Conservation (phyloP, 2,888 invertebrate species). For the Cotesia congregata region DNA sequence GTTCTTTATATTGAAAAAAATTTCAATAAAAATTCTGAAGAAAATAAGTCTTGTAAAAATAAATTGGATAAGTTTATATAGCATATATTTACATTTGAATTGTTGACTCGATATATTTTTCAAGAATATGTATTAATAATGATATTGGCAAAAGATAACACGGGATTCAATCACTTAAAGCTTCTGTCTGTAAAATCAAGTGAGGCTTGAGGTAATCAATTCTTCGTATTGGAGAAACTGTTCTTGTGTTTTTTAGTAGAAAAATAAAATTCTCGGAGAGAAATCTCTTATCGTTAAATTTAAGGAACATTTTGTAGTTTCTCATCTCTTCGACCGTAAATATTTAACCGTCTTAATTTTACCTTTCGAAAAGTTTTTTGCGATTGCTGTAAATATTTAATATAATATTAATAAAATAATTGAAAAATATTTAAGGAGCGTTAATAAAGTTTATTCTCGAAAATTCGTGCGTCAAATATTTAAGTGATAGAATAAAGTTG, state of each 20-base stretch:
- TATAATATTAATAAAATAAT: not conserved
- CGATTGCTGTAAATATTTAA: not conserved
- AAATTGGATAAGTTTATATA: no score
- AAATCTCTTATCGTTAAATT: not conserved
- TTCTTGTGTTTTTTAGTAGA: not conserved
- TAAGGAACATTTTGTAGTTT: not conserved
- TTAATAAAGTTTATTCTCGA: slow-evolving; percentile 66
- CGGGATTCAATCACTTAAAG: not conserved
- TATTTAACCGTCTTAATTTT: slow-evolving; percentile 4
- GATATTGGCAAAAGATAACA: not conserved
- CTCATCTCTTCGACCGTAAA: not conserved
- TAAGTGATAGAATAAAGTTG: slow-evolving; percentile 64
- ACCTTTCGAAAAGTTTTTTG: not conserved
- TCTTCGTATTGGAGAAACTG: not conserved
- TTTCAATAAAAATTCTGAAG: no score
- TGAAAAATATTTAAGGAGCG: slow-evolving; percentile 53
- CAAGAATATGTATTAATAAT: no score
- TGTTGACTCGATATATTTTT: no score
- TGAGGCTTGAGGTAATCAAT: not conserved
- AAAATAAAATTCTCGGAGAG: not conserved
- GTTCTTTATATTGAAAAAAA: no score
- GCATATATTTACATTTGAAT: no score
- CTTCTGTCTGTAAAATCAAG: not conserved
- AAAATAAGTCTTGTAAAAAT: no score
- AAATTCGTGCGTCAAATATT: slow-evolving; percentile 64